Conservation (phyloP, 2,888 invertebrate genomes). For the Tethea ocularis region DNA sequence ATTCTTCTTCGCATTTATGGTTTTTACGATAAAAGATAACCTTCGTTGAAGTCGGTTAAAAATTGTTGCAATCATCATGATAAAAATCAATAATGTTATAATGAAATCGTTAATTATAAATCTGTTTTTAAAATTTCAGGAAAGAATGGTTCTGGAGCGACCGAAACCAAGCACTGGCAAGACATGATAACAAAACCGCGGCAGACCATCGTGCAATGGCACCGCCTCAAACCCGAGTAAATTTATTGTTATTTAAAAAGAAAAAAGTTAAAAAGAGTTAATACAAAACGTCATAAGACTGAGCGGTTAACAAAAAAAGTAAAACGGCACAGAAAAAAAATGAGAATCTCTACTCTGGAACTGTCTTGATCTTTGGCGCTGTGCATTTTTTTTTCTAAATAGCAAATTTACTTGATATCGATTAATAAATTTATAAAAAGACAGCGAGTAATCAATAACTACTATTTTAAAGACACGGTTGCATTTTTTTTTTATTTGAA, state of each 20-base stretch:
- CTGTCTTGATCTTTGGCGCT: constrained; percentile 33
- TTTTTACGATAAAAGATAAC: constrained; percentile 26
- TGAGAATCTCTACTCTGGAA: constrained; percentile 15
- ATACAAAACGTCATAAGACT: constrained; percentile 79
- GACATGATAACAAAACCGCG: constrained; percentile 99
- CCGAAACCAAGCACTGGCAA: constrained; percentile 98
- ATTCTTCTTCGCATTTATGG: constrained; percentile 17
- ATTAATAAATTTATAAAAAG: neutral
- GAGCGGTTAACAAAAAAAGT: constrained; percentile 71
- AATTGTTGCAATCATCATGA: no score
- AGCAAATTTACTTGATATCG: neutral
- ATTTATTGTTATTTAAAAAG: constrained; percentile 34
- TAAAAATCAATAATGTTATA: constrained; percentile 36
- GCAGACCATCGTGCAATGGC: constrained; percentile 98
- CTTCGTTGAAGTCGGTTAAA: no score
- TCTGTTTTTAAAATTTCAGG: constrained; percentile 81
- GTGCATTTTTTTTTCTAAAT: constrained; percentile 20
- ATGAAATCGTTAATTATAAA: no score
- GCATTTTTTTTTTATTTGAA: neutral
- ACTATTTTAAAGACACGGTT: no score
- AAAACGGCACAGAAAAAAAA: constrained; percentile 53
- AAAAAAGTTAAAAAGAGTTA: constrained; percentile 44
- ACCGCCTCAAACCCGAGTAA: constrained; percentile 97
- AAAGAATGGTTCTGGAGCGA: constrained; percentile 96
- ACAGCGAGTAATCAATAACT: neutral